phyloP scores from a whole-genome alignment of 2,113 vertebrate genomes.

The Delphinus delphis region DNA sequence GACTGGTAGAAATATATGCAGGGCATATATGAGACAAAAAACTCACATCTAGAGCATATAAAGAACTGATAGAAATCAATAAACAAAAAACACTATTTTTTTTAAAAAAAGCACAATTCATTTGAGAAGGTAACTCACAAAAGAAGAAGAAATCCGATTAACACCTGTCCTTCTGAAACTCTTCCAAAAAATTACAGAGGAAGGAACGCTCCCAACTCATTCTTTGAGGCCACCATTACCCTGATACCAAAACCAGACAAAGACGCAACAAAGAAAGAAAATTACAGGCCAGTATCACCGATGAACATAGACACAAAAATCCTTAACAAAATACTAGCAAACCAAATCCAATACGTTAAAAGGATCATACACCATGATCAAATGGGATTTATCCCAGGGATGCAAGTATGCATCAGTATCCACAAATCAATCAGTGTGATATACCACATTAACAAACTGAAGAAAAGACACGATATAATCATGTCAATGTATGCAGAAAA shows the following conservation, averaged over 20 bases:
- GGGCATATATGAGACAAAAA: neutral
- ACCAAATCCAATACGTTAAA: neutral
- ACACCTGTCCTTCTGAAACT: neutral
- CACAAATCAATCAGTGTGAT: too few species aligned
- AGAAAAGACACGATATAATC: too few species aligned
- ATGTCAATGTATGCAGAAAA: too few species aligned
- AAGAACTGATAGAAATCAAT: neutral
- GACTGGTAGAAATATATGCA: neutral
- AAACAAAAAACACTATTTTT: neutral
- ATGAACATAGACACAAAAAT: neutral
- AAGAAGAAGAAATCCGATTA: neutral
- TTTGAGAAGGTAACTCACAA: neutral
- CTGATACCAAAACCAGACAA: neutral
- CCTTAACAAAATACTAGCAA: neutral
- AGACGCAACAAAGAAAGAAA: neutral
- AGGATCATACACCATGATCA: neutral
- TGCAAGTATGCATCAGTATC: too few species aligned
- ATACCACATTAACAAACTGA: too few species aligned
- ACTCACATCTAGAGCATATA: neutral
- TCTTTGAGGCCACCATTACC: neutral
- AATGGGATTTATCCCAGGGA: neutral
- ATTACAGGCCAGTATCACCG: neutral
- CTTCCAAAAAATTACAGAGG: neutral
- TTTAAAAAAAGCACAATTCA: neutral
- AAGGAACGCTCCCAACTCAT: neutral